Percentiles rank a stretch among this genome's conserved stretches.
Conservation (phyloP, 2,113 vertebrate genomes). For the Corythornis madagascariensis region DNA sequence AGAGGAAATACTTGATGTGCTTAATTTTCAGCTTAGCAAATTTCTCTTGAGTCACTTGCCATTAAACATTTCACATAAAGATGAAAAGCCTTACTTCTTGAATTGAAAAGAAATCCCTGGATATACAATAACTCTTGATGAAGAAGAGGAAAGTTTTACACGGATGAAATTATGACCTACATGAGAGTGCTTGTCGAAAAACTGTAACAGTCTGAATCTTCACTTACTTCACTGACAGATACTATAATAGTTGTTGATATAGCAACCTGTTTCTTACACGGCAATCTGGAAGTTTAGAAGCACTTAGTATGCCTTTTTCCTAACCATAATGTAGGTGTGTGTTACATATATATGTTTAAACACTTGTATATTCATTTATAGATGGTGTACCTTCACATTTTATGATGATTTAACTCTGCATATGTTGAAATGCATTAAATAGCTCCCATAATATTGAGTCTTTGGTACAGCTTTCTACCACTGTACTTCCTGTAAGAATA, state of each 20-base stretch:
- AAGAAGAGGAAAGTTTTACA: background rate
- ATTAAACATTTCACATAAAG: background rate
- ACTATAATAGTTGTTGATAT: background rate
- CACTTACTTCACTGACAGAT: background rate
- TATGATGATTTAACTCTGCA: background rate
- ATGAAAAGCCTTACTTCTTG: background rate
- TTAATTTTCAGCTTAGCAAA: background rate
- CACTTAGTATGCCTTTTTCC: background rate
- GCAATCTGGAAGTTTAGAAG: background rate
- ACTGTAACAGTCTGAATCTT: rapidly evolving
- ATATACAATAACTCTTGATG: background rate
- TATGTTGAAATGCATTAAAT: background rate
- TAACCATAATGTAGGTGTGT: background rate
- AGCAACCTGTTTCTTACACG: background rate
- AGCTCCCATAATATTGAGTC: background rate
- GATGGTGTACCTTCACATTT: background rate
- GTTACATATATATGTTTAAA: background rate
- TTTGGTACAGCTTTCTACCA: background rate
- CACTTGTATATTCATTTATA: background rate
- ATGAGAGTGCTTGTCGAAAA: background rate
- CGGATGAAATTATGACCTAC: background rate
- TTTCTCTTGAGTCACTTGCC: background rate
- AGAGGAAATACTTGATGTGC: background rate
- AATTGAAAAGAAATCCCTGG: background rate
- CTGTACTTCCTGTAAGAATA: background rate